Evolutionary conservation across 2,113 vertebrate species (phyloP), one percentile per base, ranked within the genome.

Genomic region (Megaceryle maxima): DNA sequence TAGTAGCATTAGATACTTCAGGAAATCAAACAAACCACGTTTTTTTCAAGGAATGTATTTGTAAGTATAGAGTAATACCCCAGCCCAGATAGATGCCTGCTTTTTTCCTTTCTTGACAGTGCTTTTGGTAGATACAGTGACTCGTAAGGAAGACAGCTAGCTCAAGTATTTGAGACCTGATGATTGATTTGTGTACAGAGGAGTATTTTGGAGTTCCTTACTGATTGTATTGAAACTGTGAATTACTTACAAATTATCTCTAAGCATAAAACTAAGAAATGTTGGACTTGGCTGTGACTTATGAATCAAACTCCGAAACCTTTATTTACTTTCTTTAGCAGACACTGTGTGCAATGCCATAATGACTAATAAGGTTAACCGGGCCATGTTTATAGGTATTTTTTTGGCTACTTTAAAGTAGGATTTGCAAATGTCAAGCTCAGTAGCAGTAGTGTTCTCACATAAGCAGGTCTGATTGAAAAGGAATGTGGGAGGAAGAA

Each of bases 361-460:
- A 37, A 44, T 44, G 81, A 93, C 81, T 81, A 60, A 64, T 56
- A 33, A 84, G 63, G 73, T 75, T 91, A 84, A 7, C 16, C 17
- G 44, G 62, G n/a, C 57, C 67, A 13, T 78, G 57, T 81, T 86
- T 63, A 67, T 67, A 74, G 93, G 85, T 92, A 59, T 1, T 17
- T 64, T 92, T 93, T 72, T 37, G 74, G 69, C 62, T 85, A 6
- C 50, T 95, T 75, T 25, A 79, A 69, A 79, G 80, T 5, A 79
- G 75, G 50, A 67, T 82, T 96, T 92, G 66, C 48, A 69, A 48
- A 84, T 86, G 83, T 93, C 84, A 82, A 39, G 85, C 88, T 83
- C 68, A 56, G 83, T 64, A 84, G 56, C 84, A 46, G 62, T 13
- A 64, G 76, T 75, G 79, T 95, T 95, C 85, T 95, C 80, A 43